Evolutionary conservation across 2,113 vertebrate genomes (phyloP).

Genomic region (Astatotilapia flaviijosephi): DNA sequence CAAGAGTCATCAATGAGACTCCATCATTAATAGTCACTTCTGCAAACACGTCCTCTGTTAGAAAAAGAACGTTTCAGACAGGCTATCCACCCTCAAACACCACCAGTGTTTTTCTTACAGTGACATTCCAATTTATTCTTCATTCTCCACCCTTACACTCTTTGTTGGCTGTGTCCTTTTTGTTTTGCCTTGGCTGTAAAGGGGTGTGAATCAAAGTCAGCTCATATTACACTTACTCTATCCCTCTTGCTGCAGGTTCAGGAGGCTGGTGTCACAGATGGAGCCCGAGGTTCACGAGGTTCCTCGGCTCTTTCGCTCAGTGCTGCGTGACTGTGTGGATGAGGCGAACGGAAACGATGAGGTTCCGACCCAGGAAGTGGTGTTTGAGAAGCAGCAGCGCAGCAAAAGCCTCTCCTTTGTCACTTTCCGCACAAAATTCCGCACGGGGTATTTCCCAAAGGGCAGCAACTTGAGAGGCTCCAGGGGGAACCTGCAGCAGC

Average conservation of each 20-base stretch:
- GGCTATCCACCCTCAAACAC: not conserved
- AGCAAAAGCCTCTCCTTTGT: slow-evolving; percentile 76
- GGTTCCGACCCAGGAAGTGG: not conserved
- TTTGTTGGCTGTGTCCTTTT: not conserved
- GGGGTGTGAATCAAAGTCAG: not conserved
- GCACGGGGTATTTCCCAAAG: slow-evolving; percentile 53
- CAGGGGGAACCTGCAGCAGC: slow-evolving; percentile 67
- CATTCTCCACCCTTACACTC: not conserved
- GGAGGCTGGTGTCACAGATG: slow-evolving; percentile 71
- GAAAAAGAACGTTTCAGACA: fast-evolving
- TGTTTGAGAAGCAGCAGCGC: slow-evolving; percentile 63
- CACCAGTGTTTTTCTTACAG: not conserved
- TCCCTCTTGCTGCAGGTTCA: slow-evolving; percentile 59
- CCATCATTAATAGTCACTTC: not conserved
- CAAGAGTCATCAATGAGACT: not conserved
- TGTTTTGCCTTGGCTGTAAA: not conserved
- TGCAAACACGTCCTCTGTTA: not conserved
- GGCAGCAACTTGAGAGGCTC: slow-evolving; percentile 49
- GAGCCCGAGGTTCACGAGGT: slow-evolving; percentile 75
- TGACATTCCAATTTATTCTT: fast-evolving
- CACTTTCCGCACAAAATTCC: slow-evolving; percentile 67
- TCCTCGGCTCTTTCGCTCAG: slow-evolving; percentile 68
- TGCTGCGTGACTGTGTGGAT: slow-evolving; percentile 62
- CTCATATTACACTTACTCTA: not conserved
- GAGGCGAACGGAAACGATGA: slow-evolving; percentile 44